phyloP scores from a whole-genome alignment of 2,888 invertebrate genomes.

The Euspilapteryx auroguttella region DNA sequence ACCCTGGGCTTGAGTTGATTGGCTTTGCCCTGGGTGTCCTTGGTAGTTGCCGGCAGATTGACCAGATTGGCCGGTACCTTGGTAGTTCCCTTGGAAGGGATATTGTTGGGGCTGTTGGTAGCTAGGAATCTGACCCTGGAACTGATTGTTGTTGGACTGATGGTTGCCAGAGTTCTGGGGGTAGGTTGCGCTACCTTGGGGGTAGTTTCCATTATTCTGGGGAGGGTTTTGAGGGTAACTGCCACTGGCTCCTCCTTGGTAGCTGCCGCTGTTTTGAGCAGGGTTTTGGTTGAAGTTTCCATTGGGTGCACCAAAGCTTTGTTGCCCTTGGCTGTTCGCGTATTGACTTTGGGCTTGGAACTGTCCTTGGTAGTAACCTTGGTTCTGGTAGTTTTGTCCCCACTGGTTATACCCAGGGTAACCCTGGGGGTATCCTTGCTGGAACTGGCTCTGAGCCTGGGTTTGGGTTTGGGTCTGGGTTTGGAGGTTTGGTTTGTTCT shows the following conservation, averaged over 20 bases:
- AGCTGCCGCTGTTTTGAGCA: constrained; percentile 16
- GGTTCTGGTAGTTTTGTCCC: constrained; percentile 14
- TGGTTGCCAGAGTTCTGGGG: constrained; percentile 6
- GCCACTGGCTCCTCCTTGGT: constrained; percentile 10
- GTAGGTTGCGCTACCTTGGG: constrained; percentile 8
- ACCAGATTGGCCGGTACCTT: constrained; percentile 6
- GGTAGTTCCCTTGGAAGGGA: constrained; percentile 6
- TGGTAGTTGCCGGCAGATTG: not conserved
- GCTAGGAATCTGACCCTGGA: constrained; percentile 12
- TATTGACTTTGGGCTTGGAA: constrained; percentile 8
- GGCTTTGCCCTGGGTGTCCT: not conserved
- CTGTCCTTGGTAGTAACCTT: constrained; percentile 13
- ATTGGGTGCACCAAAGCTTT: not conserved
- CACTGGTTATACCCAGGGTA: constrained; percentile 16
- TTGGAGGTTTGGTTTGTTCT: constrained; percentile 25
- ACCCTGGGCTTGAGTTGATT: not conserved
- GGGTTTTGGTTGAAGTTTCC: too few species aligned
- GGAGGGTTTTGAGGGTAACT: constrained; percentile 3
- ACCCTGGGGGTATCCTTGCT: constrained; percentile 7
- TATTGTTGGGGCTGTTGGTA: constrained; percentile 10
- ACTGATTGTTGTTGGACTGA: constrained; percentile 7
- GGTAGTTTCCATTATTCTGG: constrained; percentile 10
- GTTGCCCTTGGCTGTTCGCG: not conserved
- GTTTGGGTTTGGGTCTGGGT: constrained; percentile 4
- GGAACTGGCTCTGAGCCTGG: constrained; percentile 7